A percentile compares a stretch with the other conserved stretches of the same genome.
These are phyloP conservation scores for Pseudocheirus occidentalis DNA, from an alignment of 2,797 vertebrate species.

Conservation along the genomic window DNA sequence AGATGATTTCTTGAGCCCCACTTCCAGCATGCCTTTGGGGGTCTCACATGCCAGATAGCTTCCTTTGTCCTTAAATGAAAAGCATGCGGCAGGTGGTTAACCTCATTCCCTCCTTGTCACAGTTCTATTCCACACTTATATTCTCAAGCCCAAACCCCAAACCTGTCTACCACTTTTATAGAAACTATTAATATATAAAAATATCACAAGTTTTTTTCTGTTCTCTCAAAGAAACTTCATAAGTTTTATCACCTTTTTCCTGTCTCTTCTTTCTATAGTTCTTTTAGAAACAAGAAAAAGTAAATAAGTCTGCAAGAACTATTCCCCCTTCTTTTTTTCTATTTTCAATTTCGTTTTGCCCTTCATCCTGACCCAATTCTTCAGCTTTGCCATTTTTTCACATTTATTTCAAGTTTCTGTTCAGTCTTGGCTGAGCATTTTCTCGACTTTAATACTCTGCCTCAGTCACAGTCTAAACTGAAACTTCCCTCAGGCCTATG, in stretches of 20 bases:
- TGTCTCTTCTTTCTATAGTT: background rate
- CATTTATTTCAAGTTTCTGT: background rate
- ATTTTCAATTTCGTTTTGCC: background rate
- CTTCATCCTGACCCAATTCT: background rate
- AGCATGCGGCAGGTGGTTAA: conserved; percentile 62
- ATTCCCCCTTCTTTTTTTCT: background rate
- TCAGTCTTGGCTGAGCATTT: background rate
- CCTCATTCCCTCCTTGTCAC: conserved; percentile 62
- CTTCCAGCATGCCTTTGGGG: conserved; percentile 58
- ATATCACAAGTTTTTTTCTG: background rate
- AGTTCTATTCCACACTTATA: conserved; percentile 52
- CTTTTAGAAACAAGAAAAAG: background rate
- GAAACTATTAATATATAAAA: conserved; percentile 52
- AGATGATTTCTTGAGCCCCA: conserved; percentile 61
- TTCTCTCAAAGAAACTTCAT: background rate
- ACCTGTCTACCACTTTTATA: conserved; percentile 37
- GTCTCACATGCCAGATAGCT: conserved; percentile 43
- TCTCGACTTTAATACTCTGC: background rate
- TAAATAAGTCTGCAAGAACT: background rate
- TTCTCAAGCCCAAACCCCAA: conserved; percentile 57
- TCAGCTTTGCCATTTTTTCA: background rate
- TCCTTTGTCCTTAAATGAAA: conserved; percentile 64
- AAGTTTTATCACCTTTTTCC: background rate
- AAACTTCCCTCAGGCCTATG: background rate
- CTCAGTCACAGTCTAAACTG: background rate